These are phyloP conservation scores for Eospalax fontanierii DNA, from an alignment of 2,797 vertebrate genomes.

Conservation along the genomic window DNA sequence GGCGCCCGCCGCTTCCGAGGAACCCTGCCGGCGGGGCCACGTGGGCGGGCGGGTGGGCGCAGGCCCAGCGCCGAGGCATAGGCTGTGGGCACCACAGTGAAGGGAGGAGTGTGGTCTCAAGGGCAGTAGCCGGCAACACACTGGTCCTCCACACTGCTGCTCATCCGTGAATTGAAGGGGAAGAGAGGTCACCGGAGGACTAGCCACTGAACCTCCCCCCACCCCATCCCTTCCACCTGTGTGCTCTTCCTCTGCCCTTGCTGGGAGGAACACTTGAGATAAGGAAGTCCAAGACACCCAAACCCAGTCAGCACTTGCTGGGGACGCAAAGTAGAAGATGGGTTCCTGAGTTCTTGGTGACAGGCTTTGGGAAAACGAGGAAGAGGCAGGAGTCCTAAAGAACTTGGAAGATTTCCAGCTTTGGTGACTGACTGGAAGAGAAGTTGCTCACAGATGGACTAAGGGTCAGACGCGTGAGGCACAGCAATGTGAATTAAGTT, in stretches of 20 bases:
- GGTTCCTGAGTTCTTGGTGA: slow-evolving; percentile 5
- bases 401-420: not conserved
- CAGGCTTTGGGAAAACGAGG: slow-evolving; percentile 3
- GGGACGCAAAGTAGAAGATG: not conserved
- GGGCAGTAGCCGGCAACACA: too few species aligned
- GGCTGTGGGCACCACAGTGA: too few species aligned
- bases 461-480: not conserved
- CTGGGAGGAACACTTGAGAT: not conserved
- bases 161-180: not conserved
- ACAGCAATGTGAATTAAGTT: not conserved
- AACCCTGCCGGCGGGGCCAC: slow-evolving; percentile 77
- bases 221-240: too few species aligned
- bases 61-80: too few species aligned
- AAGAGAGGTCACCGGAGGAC: slow-evolving; percentile 2
- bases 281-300: not conserved
- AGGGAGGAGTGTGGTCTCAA: too few species aligned
- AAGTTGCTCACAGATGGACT: not conserved
- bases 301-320: not conserved
- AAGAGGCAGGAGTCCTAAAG: not conserved
- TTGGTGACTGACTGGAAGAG: not conserved
- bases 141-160: too few species aligned
- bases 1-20: slow-evolving; percentile 63
- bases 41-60: too few species aligned
- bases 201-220: not conserved
- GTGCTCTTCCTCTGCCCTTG: not conserved